Percentiles rank a stretch among this genome's conserved stretches.
Evolutionary conservation across 2,113 vertebrate genomes (phyloP).

Genomic region (Oreochromis spilurus): DNA sequence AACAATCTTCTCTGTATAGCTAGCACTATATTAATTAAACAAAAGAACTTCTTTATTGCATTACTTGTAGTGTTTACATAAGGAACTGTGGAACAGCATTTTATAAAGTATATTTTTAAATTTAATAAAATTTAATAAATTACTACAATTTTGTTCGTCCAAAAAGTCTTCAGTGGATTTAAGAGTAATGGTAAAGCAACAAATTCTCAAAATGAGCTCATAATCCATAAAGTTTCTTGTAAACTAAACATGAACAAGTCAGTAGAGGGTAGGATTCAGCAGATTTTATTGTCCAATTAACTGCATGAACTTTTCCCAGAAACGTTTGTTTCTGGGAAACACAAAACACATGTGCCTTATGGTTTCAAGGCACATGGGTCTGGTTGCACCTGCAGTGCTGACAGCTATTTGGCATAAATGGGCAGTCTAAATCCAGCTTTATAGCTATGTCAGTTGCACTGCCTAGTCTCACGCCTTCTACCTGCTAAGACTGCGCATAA

Average conservation of each 20-base stretch:
- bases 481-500: background rate
- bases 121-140: background rate
- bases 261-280: background rate
- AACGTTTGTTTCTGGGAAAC: background rate
- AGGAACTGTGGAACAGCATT: background rate
- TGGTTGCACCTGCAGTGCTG: background rate
- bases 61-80: background rate
- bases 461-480: background rate
- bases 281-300: background rate
- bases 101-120: background rate
- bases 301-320: background rate
- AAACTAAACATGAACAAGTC: background rate
- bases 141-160: background rate
- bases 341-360: background rate
- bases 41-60: background rate
- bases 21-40: background rate
- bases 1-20: background rate
- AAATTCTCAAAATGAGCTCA: background rate
- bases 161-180: background rate
- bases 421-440: background rate
- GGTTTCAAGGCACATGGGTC: background rate
- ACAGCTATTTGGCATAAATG: background rate
- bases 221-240: background rate
- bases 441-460: background rate
- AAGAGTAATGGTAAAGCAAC: background rate